phyloP scores from a whole-genome alignment of 2,888 invertebrate genomes.

The Hirtodrosophila duncani region DNA sequence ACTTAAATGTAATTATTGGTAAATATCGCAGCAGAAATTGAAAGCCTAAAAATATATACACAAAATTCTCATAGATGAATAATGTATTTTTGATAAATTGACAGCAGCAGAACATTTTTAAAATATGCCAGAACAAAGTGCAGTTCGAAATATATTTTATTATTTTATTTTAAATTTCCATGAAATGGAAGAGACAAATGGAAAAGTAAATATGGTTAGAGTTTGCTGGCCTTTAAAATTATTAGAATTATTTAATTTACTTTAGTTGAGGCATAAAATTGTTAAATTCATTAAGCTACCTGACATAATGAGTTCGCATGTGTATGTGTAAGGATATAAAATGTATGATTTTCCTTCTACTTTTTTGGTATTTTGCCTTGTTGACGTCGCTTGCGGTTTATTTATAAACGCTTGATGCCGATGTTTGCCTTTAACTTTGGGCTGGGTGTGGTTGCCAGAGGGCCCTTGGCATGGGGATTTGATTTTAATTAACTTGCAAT shows the following conservation, averaged over 20 bases:
- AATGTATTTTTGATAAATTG: constrained; percentile 24
- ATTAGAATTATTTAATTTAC: too few relatives aligned
- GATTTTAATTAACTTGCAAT: constrained; percentile 63
- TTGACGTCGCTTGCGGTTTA: constrained; percentile 24
- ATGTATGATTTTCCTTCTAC: constrained; percentile 4
- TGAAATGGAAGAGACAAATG: too few relatives aligned
- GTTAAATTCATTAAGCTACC: too few relatives aligned
- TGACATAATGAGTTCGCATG: too few relatives aligned
- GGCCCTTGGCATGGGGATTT: constrained; percentile 27
- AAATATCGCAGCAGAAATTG: constrained; percentile 3
- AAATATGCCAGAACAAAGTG: not conserved
- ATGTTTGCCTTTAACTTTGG: constrained; percentile 14
- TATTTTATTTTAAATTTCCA: too few relatives aligned
- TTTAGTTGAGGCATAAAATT: too few relatives aligned
- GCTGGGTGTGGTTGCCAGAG: too few relatives aligned
- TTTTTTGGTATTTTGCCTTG: not conserved
- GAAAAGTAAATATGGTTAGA: too few relatives aligned
- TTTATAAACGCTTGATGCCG: constrained; percentile 19
- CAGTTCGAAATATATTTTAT: not conserved
- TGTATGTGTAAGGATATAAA: constrained; percentile 1
- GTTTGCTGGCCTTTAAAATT: too few relatives aligned
- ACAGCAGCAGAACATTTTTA: constrained; percentile 4
- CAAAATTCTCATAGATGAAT: constrained; percentile 15
- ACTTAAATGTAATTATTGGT: constrained; percentile 13
- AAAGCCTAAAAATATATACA: constrained; percentile 2